Evolutionary conservation across 1,140 invertebrate species (phyloP).

Genomic region (Macrobrachium nipponense): DNA sequence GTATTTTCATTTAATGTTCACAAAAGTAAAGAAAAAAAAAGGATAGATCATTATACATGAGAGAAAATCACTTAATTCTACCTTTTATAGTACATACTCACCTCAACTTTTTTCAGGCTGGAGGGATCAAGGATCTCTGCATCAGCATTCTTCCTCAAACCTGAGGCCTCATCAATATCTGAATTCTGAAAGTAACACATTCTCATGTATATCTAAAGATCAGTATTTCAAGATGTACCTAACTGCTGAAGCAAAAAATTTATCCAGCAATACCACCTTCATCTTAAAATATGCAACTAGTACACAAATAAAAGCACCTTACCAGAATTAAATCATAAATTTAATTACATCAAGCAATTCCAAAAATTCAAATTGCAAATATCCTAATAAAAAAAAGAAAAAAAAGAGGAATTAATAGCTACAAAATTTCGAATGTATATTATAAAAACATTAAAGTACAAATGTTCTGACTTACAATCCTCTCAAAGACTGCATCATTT

Average conservation of each 20-base stretch:
- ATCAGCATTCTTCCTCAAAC: constrained; percentile 74
- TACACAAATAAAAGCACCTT: too few species aligned
- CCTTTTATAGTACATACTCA: constrained; percentile 66
- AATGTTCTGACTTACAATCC: constrained; percentile 74
- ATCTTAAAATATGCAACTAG: too few species aligned
- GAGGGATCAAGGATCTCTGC: constrained; percentile 68
- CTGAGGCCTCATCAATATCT: constrained; percentile 79
- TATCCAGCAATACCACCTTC: too few species aligned
- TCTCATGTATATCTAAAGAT: neutral
- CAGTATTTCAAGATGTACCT: too few species aligned
- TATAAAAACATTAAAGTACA: constrained; percentile 26
- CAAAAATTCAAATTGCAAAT: too few species aligned
- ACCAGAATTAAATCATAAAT: too few species aligned
- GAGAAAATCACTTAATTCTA: too few species aligned
- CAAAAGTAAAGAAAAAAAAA: too few species aligned
- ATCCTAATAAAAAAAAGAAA: neutral
- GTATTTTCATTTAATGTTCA: too few species aligned
- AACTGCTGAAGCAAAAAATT: too few species aligned
- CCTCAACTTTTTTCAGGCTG: constrained; percentile 67
- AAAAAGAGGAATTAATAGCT: constrained; percentile 56
- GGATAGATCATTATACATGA: too few species aligned
- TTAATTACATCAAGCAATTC: too few species aligned
- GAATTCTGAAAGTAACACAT: constrained; percentile 69
- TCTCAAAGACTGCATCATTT: constrained; percentile 85
- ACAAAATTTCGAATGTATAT: constrained; percentile 43